Base-by-base conservation (phyloP, 2,113 vertebrate species). In the Podarcis muralis region DNA sequence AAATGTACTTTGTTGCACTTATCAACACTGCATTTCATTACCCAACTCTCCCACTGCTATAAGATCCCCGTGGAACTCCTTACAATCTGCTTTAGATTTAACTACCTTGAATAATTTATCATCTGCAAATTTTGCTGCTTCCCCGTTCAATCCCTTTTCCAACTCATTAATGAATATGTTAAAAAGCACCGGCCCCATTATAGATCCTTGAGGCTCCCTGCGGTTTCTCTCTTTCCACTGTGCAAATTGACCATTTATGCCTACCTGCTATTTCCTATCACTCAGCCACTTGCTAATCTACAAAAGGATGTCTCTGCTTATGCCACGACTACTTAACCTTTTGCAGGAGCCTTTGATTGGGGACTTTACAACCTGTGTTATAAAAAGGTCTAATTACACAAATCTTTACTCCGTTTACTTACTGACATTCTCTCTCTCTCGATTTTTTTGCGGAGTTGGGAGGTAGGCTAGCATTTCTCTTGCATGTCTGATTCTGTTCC, bases 1-100 rank as follows among this genome's bases (percentile, higher is more conserved):
- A 65, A 65, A 66, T 43, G 40, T 76, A 20, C 72, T 37, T 76
- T 76, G 72, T 83, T 68, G 87, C 62, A 83, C 43, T 88, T 88
- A 88, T 83, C 81, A 68, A 83, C 81, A 68, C 87, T 76, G 87
- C 81, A 83, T 88, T 83, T 88, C 59, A 88, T 88, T 88, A 88
- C 62, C 69, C 59, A 16, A 66, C 87, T 88, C 87, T 88, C 87
- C 87, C 78, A 88, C 87, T 77, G 87, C 68, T 88, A 68, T 25
- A 83, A 88, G 87, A 88, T 88, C 87, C 87, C 87, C 40, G 18
- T 37, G 81, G 87, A 88, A 83, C 87, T 77, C 87, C 87, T 77
- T 35, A 88, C 81, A 88, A 88, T 88, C 81, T 88, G 81, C 87
- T 88, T 88, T 83, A 88, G 87, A 83, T 88, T 88, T 88, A 88